Percentiles rank a stretch among this genome's conserved stretches.
phyloP scores from a whole-genome alignment of 2,888 invertebrate species.

The Synergus japonicus region DNA sequence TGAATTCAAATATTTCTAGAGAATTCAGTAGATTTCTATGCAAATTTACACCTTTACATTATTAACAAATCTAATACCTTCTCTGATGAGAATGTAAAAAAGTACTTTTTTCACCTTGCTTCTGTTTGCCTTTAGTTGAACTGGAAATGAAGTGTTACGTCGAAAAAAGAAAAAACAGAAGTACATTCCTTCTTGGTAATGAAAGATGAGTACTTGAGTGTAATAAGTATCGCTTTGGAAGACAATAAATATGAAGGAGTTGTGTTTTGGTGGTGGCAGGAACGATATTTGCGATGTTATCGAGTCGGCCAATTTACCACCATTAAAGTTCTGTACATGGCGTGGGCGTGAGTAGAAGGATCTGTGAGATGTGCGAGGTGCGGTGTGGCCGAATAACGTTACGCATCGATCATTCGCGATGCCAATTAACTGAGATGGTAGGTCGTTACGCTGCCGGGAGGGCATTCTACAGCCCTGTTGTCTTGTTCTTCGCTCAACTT shows the following conservation, averaged over 20 bases:
- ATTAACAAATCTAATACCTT: too few species aligned
- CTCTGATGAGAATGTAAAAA: too few species aligned
- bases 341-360: slow-evolving; percentile 53
- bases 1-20: too few species aligned
- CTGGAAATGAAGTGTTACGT: not conserved
- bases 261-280: slow-evolving; percentile 22
- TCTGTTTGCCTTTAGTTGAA: too few species aligned
- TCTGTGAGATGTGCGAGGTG: slow-evolving; percentile 49
- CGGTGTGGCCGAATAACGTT: slow-evolving; percentile 62
- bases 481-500: not conserved
- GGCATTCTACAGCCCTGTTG: slow-evolving; percentile 49
- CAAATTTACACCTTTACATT: too few species aligned
- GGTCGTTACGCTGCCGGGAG: slow-evolving; percentile 58
- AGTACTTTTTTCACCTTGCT: too few species aligned
- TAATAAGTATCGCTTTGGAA: slow-evolving; percentile 25
- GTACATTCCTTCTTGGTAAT: not conserved
- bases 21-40: too few species aligned
- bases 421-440: slow-evolving; percentile 68
- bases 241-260: slow-evolving; percentile 34
- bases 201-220: slow-evolving; percentile 6
- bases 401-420: slow-evolving; percentile 68
- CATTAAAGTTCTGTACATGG: slow-evolving; percentile 28
- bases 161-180: not conserved
- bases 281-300: slow-evolving; percentile 31
- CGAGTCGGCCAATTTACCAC: slow-evolving; percentile 37